phyloP scores from a whole-genome alignment of 2,113 vertebrate species.

The Ardeotis arabs region DNA sequence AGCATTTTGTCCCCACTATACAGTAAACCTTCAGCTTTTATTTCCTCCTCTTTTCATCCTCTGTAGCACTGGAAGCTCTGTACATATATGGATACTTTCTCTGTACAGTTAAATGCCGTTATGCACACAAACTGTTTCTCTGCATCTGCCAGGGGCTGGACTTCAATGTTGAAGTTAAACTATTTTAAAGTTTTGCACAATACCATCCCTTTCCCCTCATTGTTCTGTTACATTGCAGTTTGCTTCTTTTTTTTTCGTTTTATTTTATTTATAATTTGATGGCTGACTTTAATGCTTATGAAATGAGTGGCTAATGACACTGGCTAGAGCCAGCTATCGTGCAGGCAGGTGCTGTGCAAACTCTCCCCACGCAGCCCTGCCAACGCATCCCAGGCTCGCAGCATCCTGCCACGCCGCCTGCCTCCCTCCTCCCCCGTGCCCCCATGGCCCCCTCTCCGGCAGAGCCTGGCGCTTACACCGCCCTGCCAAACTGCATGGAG shows the following conservation, averaged over 20 bases:
- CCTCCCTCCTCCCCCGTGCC: background rate
- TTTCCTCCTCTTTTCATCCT: background rate
- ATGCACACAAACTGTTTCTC: background rate
- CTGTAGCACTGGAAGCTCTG: background rate
- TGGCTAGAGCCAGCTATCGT: background rate
- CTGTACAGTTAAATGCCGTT: background rate
- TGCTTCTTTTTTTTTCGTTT: background rate
- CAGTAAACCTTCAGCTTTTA: conserved; percentile 22
- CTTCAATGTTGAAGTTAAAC: background rate
- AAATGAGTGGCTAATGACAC: conserved; percentile 29
- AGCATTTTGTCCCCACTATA: background rate
- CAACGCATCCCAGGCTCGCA: background rate
- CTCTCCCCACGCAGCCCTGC: background rate
- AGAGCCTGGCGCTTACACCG: rapidly evolving
- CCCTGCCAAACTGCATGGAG: background rate
- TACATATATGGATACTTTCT: background rate
- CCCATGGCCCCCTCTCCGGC: rapidly evolving
- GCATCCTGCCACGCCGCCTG: background rate
- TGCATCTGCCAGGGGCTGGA: background rate
- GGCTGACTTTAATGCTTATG: background rate
- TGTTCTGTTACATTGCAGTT: background rate
- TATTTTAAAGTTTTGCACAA: conserved; percentile 10
- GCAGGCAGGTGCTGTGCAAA: conserved; percentile 25
- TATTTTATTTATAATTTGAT: conserved; percentile 6
- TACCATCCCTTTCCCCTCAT: background rate